Evolutionary conservation across 2,888 invertebrate genomes (phyloP), one percentile per base, ranked within the genome.

Genomic region (Hypolimnas misippus): DNA sequence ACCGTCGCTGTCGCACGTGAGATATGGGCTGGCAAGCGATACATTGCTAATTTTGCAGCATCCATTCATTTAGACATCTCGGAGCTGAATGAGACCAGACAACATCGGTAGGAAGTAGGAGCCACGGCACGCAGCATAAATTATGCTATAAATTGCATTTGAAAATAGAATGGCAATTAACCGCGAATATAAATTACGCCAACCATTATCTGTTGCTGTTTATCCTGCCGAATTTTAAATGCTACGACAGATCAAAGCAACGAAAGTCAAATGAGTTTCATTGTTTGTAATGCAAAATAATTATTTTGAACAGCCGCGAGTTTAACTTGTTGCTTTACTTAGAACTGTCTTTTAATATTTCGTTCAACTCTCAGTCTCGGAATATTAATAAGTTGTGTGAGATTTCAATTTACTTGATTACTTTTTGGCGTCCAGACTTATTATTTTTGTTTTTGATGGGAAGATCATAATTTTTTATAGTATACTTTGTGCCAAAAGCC

Each of bases 21-120:
- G 82, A 86, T 86, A 89, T 86, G 85, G 81, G 76, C 89, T 91
- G 91, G 90, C 90, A 89, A 81, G 76, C 76, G 82, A 81, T 80
- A 83, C 79, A 81, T 82, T 76, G 84, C 89, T 90, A 87, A 90
- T 87, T 90, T 86, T 79, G 84, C 78, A 83, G 79, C 84, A 82
- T 80, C 86, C 89, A 89, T 89, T 90, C 90, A 90, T 88, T 88
- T 87, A 73, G 76, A 77, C 77, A 83, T 85, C 79, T 78, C 79
- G 70, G 78, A 81, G 77, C 76, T 89, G 88, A 91, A 90, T 90
- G 88, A 78, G 85, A 83, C 76, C 83, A 84, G 84, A 86, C 84
- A 83, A 73, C 74, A 72, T 69, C 73, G 74, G 75, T 75, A 80
- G 79, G 79, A 79, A 78, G 81, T 73, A 61, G 67, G 65, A 74